These are phyloP conservation scores for Sympetrum striolatum DNA, from an alignment of 2,888 invertebrate genomes.

Conservation along the genomic window DNA sequence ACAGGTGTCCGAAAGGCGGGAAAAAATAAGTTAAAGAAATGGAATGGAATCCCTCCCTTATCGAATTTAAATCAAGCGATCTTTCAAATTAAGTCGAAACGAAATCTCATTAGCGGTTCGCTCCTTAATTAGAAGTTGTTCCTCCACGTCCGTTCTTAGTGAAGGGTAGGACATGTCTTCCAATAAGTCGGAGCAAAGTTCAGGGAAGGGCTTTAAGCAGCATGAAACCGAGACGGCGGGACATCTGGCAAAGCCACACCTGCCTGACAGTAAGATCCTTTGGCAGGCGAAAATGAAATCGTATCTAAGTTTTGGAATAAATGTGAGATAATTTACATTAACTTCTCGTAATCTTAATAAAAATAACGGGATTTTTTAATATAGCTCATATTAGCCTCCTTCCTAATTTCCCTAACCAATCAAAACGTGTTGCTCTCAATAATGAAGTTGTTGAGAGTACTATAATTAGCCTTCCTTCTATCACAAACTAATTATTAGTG, in stretches of 20 bases:
- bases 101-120: conserved; percentile 41
- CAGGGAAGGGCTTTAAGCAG: conserved; percentile 7
- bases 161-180: conserved; percentile 35
- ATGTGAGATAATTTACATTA: conserved; percentile 2
- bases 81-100: conserved; percentile 39
- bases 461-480: too few species aligned
- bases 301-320: conserved; percentile 20
- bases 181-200: conserved; percentile 36
- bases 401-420: too few species aligned
- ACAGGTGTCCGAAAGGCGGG: conserved; percentile 33
- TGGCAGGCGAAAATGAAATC: neutral
- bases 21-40: conserved; percentile 36
- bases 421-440: too few species aligned
- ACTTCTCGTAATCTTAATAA: too few species aligned
- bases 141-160: neutral
- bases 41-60: conserved; percentile 5
- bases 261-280: conserved; percentile 14
- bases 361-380: too few species aligned
- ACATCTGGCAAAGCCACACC: conserved; percentile 35
- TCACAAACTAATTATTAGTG: too few species aligned
- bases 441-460: too few species aligned
- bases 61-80: conserved; percentile 37
- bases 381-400: too few species aligned
- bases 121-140: conserved; percentile 36
- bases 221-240: conserved; percentile 11